phyloP scores from a whole-genome alignment of 2,113 vertebrate genomes.

The Dasyornis broadbenti region DNA sequence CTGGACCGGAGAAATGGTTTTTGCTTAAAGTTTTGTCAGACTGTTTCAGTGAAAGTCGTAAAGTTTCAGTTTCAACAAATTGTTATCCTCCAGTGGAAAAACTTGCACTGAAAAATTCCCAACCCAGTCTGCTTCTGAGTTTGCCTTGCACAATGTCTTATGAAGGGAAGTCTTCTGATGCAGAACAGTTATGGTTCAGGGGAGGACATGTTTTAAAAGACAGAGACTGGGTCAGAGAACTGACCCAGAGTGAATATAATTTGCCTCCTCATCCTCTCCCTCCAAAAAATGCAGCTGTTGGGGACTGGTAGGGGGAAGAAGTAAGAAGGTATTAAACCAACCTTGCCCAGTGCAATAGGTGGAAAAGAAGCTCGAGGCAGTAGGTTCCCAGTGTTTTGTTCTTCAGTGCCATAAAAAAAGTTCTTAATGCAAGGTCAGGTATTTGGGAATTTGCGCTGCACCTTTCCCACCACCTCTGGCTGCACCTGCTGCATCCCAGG shows the following conservation, averaged over 20 bases:
- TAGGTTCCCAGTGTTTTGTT: background rate
- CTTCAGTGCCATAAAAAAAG: background rate
- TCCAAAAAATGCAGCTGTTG: rapidly evolving
- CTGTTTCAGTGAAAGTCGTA: background rate
- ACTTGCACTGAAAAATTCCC: slow-evolving; percentile 13
- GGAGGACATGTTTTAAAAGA: background rate
- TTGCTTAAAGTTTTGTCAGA: background rate
- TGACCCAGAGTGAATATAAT: background rate
- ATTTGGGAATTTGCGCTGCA: background rate
- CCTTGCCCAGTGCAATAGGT: background rate
- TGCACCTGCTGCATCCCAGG: background rate
- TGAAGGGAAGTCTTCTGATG: background rate
- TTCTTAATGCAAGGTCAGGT: background rate
- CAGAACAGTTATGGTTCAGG: background rate
- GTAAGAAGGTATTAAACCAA: background rate
- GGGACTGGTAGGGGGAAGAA: background rate
- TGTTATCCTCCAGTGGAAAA: background rate
- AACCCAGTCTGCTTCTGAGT: background rate
- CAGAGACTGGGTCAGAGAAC: background rate
- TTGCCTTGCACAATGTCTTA: background rate
- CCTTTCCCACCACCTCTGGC: background rate
- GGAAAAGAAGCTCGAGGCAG: background rate
- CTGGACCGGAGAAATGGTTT: background rate
- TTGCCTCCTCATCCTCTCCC: background rate
- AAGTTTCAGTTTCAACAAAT: background rate